These are phyloP conservation scores for Julus scanicus DNA, from an alignment of 2,888 invertebrate species.

Conservation along the genomic window DNA sequence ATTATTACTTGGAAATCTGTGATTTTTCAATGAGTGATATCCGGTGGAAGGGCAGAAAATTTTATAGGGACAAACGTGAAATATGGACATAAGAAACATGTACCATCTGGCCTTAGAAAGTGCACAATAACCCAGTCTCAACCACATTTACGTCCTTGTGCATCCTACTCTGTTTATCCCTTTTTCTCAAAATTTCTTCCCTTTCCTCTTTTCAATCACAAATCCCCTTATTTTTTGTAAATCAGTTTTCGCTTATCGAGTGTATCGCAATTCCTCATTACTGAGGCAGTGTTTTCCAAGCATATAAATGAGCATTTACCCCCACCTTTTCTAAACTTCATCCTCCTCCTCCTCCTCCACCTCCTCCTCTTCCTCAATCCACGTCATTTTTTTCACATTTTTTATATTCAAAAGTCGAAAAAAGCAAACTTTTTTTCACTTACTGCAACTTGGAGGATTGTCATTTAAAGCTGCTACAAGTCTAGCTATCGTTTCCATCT, in stretches of 20 bases:
- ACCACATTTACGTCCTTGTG: too few relatives aligned
- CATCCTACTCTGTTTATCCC: too few relatives aligned
- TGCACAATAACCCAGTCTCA: too few relatives aligned
- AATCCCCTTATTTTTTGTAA: neutral
- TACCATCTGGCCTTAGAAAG: too few relatives aligned
- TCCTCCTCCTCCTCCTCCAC: neutral
- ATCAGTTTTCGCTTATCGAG: slow-evolving; percentile 23
- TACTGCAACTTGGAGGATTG: neutral
- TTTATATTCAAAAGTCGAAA: neutral
- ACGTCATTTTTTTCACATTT: neutral
- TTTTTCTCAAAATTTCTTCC: neutral
- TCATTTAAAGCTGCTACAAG: slow-evolving; percentile 42
- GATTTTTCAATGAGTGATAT: too few relatives aligned
- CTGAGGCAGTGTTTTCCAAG: slow-evolving; percentile 3
- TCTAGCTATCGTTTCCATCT: slow-evolving; percentile 38
- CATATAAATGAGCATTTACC: slow-evolving; percentile 15
- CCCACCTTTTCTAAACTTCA: neutral
- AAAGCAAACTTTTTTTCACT: slow-evolving; percentile 24
- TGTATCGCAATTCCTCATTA: slow-evolving; percentile 23
- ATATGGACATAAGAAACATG: too few relatives aligned
- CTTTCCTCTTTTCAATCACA: neutral
- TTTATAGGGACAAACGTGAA: too few relatives aligned
- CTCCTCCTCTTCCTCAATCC: neutral
- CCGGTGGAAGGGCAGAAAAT: too few relatives aligned
- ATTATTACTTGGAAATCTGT: too few relatives aligned